Base-by-base conservation (phyloP, 2,797 vertebrate species). In the Tauraco hartlaubi region DNA sequence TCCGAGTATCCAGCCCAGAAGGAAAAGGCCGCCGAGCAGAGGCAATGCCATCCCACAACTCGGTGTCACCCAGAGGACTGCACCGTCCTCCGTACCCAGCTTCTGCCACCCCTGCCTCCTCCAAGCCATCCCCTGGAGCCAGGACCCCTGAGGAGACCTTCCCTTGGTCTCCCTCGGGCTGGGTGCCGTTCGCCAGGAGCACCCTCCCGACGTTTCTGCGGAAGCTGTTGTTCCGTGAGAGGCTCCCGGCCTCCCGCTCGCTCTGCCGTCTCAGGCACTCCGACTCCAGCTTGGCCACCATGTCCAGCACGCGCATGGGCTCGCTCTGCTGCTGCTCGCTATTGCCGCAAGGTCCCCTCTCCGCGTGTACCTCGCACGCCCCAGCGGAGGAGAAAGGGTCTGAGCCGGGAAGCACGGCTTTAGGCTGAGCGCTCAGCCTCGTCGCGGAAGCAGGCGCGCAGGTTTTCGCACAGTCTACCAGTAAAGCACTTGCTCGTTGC, bases 241-340 rank as follows among this genome's bases (percentile, higher is more conserved):
- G 98, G 28, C 97, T 96, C 31, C 98, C 98, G 1, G 97, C 96
- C 44, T 98, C 98, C 15, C 98, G 63, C 78, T 97, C 96, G 51
- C 96, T 97, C 97, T 98, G 98, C 15, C 94, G 98, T 96, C 95
- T 97, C 97, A 99, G 97, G 96, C 99, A 99, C 95, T 99, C 99
- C 0, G 99, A 99, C 96, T 99, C 99, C 87, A 99, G 97, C 98
- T 94, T 98, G 31, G 99, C 99, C 69, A 99, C 99, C 99, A 99
- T 99, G 97, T 99, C 99, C 15, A 99, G 98, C 90, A 99, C 99
- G 1, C 98, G 97, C 84, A 99, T 77, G 0, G 98, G 98, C 87
- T 99, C 99, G 0, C 93, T 93, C 94, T 98, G 97, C 37, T 98
- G 97, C 64, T 96, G 96, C 85, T 99, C 98, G 2, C 85, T 8